Evolutionary conservation across 2,113 vertebrate species (phyloP).

Genomic region (Romanogobio albipinnatus): DNA sequence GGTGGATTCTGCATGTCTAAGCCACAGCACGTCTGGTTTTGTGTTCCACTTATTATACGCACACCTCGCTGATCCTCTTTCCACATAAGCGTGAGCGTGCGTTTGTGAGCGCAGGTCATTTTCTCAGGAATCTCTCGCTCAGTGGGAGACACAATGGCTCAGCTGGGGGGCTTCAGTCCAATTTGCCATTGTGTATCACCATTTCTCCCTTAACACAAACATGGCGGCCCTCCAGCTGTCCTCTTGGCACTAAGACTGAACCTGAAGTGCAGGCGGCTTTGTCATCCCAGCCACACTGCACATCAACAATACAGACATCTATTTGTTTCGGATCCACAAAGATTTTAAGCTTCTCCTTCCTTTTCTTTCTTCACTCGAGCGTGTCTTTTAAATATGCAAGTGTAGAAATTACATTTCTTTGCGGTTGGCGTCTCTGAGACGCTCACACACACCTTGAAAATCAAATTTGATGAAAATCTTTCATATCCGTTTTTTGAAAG

Average conservation of each 20-base stretch:
- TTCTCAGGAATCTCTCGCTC: slow-evolving; percentile 62
- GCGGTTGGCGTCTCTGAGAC: slow-evolving; percentile 9
- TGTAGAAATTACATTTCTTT: slow-evolving; percentile 49
- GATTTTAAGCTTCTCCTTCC: slow-evolving; percentile 29
- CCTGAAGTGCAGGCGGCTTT: slow-evolving; percentile 41
- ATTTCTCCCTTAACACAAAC: slow-evolving; percentile 71
- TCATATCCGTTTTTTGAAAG: neutral
- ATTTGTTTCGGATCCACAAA: slow-evolving; percentile 1
- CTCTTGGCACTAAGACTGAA: slow-evolving; percentile 43
- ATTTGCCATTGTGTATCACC: slow-evolving; percentile 80
- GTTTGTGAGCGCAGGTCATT: slow-evolving; percentile 55
- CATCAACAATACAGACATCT: slow-evolving; percentile 23
- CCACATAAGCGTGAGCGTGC: slow-evolving; percentile 33
- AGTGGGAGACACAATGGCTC: slow-evolving; percentile 67
- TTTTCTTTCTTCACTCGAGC: neutral
- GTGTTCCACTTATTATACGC: slow-evolving; percentile 44
- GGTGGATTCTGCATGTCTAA: slow-evolving; percentile 13
- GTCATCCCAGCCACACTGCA: slow-evolving; percentile 9
- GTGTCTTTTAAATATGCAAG: slow-evolving; percentile 40
- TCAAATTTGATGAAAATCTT: slow-evolving; percentile 21
- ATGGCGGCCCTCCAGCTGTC: slow-evolving; percentile 55
- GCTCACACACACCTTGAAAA: neutral
- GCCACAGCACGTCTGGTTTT: slow-evolving; percentile 44
- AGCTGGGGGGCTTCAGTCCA: slow-evolving; percentile 75
- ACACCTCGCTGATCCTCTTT: slow-evolving; percentile 39